Percentiles rank a stretch among this genome's conserved stretches.
These are phyloP conservation scores for Linyphia triangularis DNA, from an alignment of 2,888 invertebrate species.

Conservation along the genomic window DNA sequence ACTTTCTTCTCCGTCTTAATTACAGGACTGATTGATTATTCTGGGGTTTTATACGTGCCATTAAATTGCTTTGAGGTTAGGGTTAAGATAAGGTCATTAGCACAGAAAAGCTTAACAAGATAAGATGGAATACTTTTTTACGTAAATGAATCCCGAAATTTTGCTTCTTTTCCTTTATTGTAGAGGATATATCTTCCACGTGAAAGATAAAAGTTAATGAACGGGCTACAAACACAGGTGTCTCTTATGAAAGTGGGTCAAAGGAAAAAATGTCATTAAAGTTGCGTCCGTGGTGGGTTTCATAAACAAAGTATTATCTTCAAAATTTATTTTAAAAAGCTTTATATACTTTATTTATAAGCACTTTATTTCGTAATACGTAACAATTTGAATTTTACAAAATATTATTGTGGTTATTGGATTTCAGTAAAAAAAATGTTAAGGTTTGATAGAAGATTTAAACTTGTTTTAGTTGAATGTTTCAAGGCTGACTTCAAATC, in stretches of 20 bases:
- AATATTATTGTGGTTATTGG: too few relatives aligned
- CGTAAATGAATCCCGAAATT: background rate
- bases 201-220: conserved; percentile 50
- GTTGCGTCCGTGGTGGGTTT: background rate
- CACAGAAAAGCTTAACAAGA: conserved; percentile 41
- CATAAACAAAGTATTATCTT: background rate
- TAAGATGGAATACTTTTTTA: conserved; percentile 28
- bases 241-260: background rate
- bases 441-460: too few relatives aligned
- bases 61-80: conserved; percentile 55
- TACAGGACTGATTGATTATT: conserved; percentile 51
- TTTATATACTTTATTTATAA: too few relatives aligned
- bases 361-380: too few relatives aligned
- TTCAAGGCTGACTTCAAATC: too few relatives aligned
- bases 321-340: too few relatives aligned
- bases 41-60: conserved; percentile 28
- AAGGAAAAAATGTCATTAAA: background rate
- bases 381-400: too few relatives aligned
- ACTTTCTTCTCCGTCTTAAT: conserved; percentile 36
- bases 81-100: conserved; percentile 46
- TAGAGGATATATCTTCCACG: background rate
- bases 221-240: conserved; percentile 25
- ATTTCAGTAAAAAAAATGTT: too few relatives aligned
- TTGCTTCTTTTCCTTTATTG: background rate
- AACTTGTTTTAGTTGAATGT: too few relatives aligned